These are phyloP conservation scores for Piscicola geometra DNA, from an alignment of 2,888 invertebrate species.

Conservation along the genomic window DNA sequence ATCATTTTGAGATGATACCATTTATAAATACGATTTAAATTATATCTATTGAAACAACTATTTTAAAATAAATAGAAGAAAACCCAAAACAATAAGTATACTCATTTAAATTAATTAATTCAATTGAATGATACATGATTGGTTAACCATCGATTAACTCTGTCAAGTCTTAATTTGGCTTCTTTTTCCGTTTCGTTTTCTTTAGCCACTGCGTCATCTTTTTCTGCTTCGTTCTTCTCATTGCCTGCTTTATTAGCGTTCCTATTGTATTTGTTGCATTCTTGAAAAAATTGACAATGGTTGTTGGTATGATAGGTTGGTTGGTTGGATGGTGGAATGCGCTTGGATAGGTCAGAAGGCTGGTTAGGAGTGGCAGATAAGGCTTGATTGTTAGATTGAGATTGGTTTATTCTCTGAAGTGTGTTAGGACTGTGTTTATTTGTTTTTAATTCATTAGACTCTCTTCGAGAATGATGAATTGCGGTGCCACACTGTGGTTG, in stretches of 20 bases:
- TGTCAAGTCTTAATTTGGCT: constrained; percentile 13
- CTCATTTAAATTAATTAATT: too few relatives aligned
- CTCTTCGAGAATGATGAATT: neutral
- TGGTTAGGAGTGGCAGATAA: too few relatives aligned
- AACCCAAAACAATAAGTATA: too few relatives aligned
- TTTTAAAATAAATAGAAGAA: too few relatives aligned
- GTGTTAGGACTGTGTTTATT: too few relatives aligned
- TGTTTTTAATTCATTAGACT: too few relatives aligned
- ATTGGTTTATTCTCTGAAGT: too few relatives aligned
- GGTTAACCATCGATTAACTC: constrained; percentile 30
- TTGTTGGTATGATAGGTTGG: neutral
- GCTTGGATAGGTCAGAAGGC: too few relatives aligned
- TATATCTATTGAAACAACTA: too few relatives aligned
- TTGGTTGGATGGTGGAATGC: neutral
- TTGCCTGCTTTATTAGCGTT: neutral
- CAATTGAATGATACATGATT: constrained; percentile 23
- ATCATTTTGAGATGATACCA: too few relatives aligned
- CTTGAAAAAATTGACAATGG: neutral
- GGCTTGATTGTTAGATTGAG: neutral
- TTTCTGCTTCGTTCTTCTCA: neutral
- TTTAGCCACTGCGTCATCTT: neutral
- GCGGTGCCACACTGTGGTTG: neutral
- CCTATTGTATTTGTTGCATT: neutral
- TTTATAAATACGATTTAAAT: too few relatives aligned
- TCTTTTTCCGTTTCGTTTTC: neutral